phyloP scores from a whole-genome alignment of 2,797 vertebrate genomes.

The Silurus aristotelis region DNA sequence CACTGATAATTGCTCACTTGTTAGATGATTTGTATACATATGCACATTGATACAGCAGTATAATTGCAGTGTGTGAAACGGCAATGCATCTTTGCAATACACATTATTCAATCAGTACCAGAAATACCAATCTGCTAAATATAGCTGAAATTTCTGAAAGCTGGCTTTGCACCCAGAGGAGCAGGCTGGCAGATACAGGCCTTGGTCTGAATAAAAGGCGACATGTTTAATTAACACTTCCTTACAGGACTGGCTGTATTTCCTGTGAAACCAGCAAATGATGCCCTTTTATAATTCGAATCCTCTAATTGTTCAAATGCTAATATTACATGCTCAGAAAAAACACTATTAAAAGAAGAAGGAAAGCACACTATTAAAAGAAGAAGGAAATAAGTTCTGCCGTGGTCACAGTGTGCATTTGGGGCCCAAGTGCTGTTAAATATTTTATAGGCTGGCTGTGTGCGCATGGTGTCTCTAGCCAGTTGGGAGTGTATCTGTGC shows the following conservation, averaged over 20 bases:
- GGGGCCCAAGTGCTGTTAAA: slow-evolving; percentile 51
- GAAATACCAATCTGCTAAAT: not conserved
- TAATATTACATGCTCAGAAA: slow-evolving; percentile 12
- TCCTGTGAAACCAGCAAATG: not conserved
- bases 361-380: not conserved
- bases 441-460: slow-evolving; percentile 59
- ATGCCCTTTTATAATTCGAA: not conserved
- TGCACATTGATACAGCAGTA: not conserved
- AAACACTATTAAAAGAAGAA: not conserved
- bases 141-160: slow-evolving; percentile 3
- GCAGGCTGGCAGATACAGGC: not conserved
- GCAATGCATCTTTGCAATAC: not conserved
- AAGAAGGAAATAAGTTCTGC: slow-evolving; percentile 8
- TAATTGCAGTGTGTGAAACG: not conserved
- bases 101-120: not conserved
- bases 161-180: not conserved
- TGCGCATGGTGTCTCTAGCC: slow-evolving; percentile 52
- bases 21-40: not conserved
- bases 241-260: slow-evolving; percentile 1
- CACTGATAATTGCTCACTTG: not conserved
- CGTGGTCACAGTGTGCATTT: slow-evolving; percentile 31
- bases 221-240: slow-evolving; percentile 49
- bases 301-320: not conserved
- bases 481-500: slow-evolving; percentile 27
- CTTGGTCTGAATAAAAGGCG: slow-evolving; percentile 21